Evolutionary conservation across 2,888 invertebrate species (phyloP), one percentile per base, ranked within the genome.

Genomic region (Drosophila anceps): DNA sequence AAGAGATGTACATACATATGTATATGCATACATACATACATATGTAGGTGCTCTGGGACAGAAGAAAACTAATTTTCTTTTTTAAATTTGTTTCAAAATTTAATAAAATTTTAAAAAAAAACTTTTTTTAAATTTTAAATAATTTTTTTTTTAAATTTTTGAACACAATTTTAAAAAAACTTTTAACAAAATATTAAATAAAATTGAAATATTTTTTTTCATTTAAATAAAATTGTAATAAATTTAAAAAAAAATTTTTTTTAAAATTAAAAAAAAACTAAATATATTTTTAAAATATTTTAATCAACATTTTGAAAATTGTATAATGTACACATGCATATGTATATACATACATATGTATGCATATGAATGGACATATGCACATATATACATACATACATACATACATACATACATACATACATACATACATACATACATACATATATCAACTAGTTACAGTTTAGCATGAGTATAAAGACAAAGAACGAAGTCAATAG

Each of bases 1-100:
- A 41, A 43, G 39, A 48, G 53, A 10, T 29, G 6, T 20, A 41
- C 10, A 18, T 41, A 41, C 1, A 3, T 39, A 18, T 18, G 18
- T 41, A 41, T 18, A 1, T 18, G 4, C 24, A 24, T 24, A 24
- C 24, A 24, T 24, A n/a, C n/a, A n/a, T n/a, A n/a, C n/a, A n/a
- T n/a, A 15, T 37, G 37, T 35, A 27, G 33, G 41, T 67, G 60
- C 50, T 33, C 24, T 46, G 27, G 35, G 27, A 60, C 66, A 67
- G 61, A 63, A 55, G 50, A 33, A 33, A 33, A 33, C 33, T 10
- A 33, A 24, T n/a, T n/a, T n/a, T n/a, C n/a, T n/a, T n/a, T n/a
- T 24, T 24, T 24, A 24, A 24, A 24, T 24, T n/a, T n/a, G n/a
- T n/a, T n/a, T n/a, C n/a, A 24, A 24, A 24, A 24, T 24, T 24